phyloP scores from a whole-genome alignment of 1,140 invertebrate genomes.

The Rhopalosiphum padi region DNA sequence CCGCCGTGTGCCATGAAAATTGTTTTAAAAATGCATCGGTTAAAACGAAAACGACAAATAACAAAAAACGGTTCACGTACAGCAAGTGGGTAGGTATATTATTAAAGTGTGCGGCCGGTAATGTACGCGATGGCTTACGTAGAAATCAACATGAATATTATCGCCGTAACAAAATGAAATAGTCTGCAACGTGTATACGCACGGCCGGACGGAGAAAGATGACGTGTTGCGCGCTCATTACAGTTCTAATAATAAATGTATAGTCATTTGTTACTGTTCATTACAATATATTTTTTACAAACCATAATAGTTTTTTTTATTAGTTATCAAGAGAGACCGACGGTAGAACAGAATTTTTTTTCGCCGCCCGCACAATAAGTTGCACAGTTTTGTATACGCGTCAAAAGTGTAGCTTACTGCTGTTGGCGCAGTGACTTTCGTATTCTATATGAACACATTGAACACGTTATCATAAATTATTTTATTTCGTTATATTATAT shows the following conservation, averaged over 20 bases:
- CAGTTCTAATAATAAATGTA: background rate
- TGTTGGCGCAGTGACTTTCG: background rate
- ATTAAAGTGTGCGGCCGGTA: background rate
- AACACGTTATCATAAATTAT: background rate
- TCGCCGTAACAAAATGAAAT: background rate
- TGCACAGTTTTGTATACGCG: background rate
- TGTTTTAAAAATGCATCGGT: slow-evolving; percentile 19
- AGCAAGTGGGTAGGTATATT: background rate
- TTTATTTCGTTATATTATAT: background rate
- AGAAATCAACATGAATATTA: background rate
- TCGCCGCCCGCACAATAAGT: background rate
- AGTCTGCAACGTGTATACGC: too few relatives aligned
- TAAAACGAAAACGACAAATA: background rate
- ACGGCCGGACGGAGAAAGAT: background rate
- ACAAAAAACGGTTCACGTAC: background rate
- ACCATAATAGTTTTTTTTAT: background rate
- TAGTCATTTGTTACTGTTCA: background rate
- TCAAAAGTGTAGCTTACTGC: background rate
- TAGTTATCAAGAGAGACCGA: background rate
- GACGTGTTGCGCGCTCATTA: background rate
- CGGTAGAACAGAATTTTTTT: background rate
- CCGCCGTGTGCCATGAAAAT: background rate
- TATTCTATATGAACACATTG: too few relatives aligned
- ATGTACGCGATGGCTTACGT: background rate
- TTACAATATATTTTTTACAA: background rate